Base-by-base conservation (phyloP, 2,888 invertebrate species). In the Macrophya alboannulata region DNA sequence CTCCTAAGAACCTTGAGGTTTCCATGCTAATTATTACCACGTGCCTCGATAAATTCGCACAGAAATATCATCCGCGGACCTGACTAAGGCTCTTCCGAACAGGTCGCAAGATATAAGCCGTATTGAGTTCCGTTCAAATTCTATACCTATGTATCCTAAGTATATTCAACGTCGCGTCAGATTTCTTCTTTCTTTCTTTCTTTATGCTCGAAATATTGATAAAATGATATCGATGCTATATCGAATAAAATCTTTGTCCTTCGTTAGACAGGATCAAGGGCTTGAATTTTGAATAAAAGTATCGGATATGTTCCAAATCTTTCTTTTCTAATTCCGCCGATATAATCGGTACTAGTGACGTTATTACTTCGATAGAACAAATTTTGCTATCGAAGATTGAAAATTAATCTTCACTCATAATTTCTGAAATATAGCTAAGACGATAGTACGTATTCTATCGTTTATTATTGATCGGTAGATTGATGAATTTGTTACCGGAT, bases 261-360 rank as follows among this genome's bases (percentile, higher is more conserved):
- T 21, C 21, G 62, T 62, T 25, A 62, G 25, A 12, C 25, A 25
- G 10, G 25, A n/a, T n/a, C n/a, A 25, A 62, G 12, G 21, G 10
- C 25, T 62, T 62, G 62, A 62, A 5, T 62, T 62, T 62, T 62
- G 62, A 62, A 25, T 62, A 62, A 62, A 62, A 62, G 21, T 21
- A 1, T 55, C 55, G 8, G n/a, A 25, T 25, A 25, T 62, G 21
- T 25, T 4, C 10, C 21, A 9, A 21, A 62, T 62, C 10, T 25
- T 62, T 25, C 21, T 8, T 8, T 0, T 17, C 2, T 55, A n/a
- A 55, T 55, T 51, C 6, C 51, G 51, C 6, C 51, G n/a, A n/a
- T n/a, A 51, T n/a, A 17, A 51, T 51, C 0, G 17, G 6, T 5
- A 51, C 51, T n/a, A 6, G 17, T n/a, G n/a, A 51, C 6, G 51